Percentiles rank a stretch among this genome's conserved stretches.
phyloP scores from a whole-genome alignment of 2,113 vertebrate genomes.

The Synodontis membranacea region DNA sequence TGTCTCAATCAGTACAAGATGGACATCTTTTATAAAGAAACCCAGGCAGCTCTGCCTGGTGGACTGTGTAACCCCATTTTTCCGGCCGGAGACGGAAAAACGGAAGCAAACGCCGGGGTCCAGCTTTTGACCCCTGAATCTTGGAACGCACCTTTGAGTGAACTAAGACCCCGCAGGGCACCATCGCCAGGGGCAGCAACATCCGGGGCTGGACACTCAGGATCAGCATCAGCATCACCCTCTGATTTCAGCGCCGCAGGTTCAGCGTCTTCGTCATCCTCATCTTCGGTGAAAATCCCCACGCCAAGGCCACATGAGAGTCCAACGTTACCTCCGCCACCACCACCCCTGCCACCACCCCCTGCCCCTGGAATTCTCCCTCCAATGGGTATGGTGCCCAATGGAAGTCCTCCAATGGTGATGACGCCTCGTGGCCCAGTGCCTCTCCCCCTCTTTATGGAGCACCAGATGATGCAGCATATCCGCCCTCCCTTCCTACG shows the following conservation, averaged over 20 bases:
- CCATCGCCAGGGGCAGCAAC: conserved; percentile 83
- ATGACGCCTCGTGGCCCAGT: conserved; percentile 97
- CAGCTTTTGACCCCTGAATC: conserved; percentile 99
- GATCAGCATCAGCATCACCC: conserved; percentile 86
- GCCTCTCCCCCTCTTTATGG: conserved; percentile 97
- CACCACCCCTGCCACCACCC: conserved; percentile 75
- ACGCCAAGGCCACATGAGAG: conserved; percentile 92
- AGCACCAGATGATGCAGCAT: conserved; percentile 98
- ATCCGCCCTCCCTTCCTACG: conserved; percentile 91
- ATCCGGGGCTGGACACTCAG: conserved; percentile 80
- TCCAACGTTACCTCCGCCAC: conserved; percentile 83
- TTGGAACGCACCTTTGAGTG: conserved; percentile 91
- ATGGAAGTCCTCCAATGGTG: conserved; percentile 95
- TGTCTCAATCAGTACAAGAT: conserved; percentile 99
- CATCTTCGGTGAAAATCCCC: conserved; percentile 88
- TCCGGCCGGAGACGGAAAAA: conserved; percentile 83
- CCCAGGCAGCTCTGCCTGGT: conserved; percentile 95
- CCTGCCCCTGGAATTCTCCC: conserved; percentile 85
- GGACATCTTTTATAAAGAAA: conserved; percentile 99
- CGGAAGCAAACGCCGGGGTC: conserved; percentile 85
- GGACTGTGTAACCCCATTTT: conserved; percentile 90
- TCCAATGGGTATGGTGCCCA: conserved; percentile 82
- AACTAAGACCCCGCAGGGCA: conserved; percentile 86
- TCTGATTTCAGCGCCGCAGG: conserved; percentile 85
- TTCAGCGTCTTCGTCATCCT: conserved; percentile 83